phyloP scores from a whole-genome alignment of 1,140 invertebrate species.

The Spodoptera litura region DNA sequence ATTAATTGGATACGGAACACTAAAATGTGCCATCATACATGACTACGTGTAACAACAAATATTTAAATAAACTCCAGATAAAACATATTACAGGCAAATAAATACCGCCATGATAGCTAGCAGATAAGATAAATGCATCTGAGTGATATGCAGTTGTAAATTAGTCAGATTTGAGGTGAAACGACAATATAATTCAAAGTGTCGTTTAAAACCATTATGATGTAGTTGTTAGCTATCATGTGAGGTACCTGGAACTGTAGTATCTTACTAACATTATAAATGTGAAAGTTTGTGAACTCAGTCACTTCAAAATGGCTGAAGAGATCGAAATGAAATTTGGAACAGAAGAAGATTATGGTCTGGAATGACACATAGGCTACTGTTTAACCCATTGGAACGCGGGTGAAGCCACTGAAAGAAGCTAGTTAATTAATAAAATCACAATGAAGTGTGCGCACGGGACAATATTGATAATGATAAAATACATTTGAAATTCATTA shows the following conservation, averaged over 20 bases:
- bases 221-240: background rate
- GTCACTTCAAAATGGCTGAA: no score
- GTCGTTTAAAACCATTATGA: conserved; percentile 14
- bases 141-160: conserved; percentile 38
- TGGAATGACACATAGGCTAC: no score
- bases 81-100: conserved; percentile 27
- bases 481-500: background rate
- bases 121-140: conserved; percentile 36
- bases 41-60: conserved; percentile 35
- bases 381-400: no score
- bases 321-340: no score
- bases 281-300: background rate
- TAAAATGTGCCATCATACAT: conserved; percentile 22
- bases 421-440: background rate
- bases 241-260: no score
- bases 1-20: background rate
- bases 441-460: background rate
- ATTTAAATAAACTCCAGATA: conserved; percentile 39
- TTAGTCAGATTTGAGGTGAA: conserved; percentile 34
- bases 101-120: conserved; percentile 26
- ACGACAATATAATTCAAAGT: background rate
- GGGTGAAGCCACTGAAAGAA: no score
- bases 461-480: background rate
- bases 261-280: no score
- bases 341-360: no score